Conservation (phyloP, 2,113 vertebrate species). For the Gadus chalcogrammus region DNA sequence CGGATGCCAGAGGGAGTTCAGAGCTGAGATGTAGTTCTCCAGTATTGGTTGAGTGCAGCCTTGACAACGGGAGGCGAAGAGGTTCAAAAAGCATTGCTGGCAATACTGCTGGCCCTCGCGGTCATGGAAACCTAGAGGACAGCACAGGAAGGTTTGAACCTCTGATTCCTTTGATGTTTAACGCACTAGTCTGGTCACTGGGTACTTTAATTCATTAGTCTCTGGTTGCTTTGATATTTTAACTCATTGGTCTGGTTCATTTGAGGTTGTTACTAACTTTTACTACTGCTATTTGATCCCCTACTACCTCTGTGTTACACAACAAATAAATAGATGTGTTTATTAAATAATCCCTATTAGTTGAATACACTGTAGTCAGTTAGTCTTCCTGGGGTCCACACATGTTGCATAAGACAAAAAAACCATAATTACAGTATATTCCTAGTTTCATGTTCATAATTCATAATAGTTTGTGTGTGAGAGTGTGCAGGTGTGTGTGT, state of each 20-base stretch:
- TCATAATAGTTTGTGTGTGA: background rate
- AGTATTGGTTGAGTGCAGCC: slow-evolving; percentile 86
- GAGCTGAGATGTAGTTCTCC: slow-evolving; percentile 92
- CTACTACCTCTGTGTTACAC: too few relatives aligned
- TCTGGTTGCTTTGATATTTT: too few relatives aligned
- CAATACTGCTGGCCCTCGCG: slow-evolving; percentile 88
- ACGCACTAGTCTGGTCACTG: too few relatives aligned
- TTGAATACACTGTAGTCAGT: too few relatives aligned
- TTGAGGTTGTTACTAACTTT: too few relatives aligned
- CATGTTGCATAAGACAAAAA: background rate
- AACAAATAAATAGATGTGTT: too few relatives aligned
- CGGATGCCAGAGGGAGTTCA: slow-evolving; percentile 87
- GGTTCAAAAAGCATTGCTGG: slow-evolving; percentile 84
- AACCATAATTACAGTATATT: background rate
- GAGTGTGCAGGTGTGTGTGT: too few relatives aligned
- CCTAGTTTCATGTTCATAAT: background rate
- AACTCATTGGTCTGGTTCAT: too few relatives aligned
- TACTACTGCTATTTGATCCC: too few relatives aligned
- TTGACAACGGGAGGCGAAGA: slow-evolving; percentile 85
- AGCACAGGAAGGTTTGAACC: slow-evolving; percentile 6
- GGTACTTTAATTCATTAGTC: too few relatives aligned
- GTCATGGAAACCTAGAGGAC: slow-evolving; percentile 83
- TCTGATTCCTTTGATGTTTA: background rate
- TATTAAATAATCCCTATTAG: too few relatives aligned
- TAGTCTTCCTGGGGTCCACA: too few relatives aligned